Conservation (phyloP, 2,113 vertebrate species). For the Cheirogaleus medius region DNA sequence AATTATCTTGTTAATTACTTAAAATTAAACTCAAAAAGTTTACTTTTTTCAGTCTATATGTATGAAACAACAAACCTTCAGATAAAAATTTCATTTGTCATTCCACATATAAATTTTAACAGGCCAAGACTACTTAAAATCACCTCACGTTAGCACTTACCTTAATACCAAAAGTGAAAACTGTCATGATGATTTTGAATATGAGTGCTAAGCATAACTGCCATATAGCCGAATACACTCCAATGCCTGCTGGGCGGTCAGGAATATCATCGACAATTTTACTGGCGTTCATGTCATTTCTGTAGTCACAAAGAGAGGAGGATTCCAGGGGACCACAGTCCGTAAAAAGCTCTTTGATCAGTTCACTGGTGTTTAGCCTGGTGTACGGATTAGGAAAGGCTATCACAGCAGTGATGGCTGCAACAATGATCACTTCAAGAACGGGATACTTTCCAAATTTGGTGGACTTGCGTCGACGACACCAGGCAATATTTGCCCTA, state of each 20-base stretch:
- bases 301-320: constrained; percentile 97
- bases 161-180: constrained; percentile 99
- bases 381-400: constrained; percentile 98
- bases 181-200: constrained; percentile 99
- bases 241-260: constrained; percentile 93
- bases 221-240: constrained; percentile 98
- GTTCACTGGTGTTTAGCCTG: constrained; percentile 96
- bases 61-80: background rate
- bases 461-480: constrained; percentile 95
- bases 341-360: constrained; percentile 98
- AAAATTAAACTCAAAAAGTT: background rate
- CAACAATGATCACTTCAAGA: constrained; percentile 96
- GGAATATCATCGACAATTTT: constrained; percentile 92
- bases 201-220: constrained; percentile 97
- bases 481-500: constrained; percentile 98
- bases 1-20: background rate
- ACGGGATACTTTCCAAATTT: constrained; percentile 97
- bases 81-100: constrained; percentile 1
- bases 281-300: constrained; percentile 96
- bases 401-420: constrained; percentile 95
- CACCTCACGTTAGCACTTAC: constrained; percentile 80
- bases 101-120: background rate
- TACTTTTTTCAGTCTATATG: background rate
- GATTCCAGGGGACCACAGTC: constrained; percentile 97
- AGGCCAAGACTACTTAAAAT: background rate